Evolutionary conservation across 2,888 invertebrate genomes (phyloP), one percentile per base, ranked within the genome.

Genomic region (Agrotis segetum): DNA sequence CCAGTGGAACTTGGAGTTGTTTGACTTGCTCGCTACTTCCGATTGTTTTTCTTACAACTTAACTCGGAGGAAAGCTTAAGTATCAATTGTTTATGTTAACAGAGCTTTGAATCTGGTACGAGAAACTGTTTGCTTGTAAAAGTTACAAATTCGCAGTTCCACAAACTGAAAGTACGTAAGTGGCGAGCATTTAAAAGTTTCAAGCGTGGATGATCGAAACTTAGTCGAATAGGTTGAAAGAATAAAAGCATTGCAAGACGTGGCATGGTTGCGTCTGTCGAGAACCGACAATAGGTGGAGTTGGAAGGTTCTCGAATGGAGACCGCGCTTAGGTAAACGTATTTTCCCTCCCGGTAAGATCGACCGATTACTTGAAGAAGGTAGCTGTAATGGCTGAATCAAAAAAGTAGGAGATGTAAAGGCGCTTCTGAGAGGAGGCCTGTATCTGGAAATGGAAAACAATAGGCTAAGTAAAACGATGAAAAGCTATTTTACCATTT

Each of bases 41-140:
- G 44, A 71, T 61, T 79, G 81, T 79, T 80, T 80, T 72, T 68
- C 72, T 79, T 76, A 59, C 67, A 67, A 79, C 81, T 76, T 80
- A 59, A 76, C 67, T 79, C 59, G 64, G 47, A 59, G 67, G 34
- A 60, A 78, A 76, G 65, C 77, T 76, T 66, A 68, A 74, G 79
- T 68, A 72, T 68, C 81, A 67, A 72, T 67, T 79, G 79, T 80
- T 79, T 79, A 66, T 76, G 72, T 76, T 80, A 61, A 53, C 67
- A 49, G 58, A 59, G 79, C 67, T 78, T 67, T 58, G 34, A 64
- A 60, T 49, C 58, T 34, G 56, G 3, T 44, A 59, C 4, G 46
- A 53, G 65, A 46, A 70, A 55, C 59, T 40, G 40, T 61, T 29
- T 69, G 49, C 21, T 53, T 50, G 21, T n/a, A 49, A 19, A 61